phyloP scores from a whole-genome alignment of 2,888 invertebrate genomes.

The Lithophane leautieri region DNA sequence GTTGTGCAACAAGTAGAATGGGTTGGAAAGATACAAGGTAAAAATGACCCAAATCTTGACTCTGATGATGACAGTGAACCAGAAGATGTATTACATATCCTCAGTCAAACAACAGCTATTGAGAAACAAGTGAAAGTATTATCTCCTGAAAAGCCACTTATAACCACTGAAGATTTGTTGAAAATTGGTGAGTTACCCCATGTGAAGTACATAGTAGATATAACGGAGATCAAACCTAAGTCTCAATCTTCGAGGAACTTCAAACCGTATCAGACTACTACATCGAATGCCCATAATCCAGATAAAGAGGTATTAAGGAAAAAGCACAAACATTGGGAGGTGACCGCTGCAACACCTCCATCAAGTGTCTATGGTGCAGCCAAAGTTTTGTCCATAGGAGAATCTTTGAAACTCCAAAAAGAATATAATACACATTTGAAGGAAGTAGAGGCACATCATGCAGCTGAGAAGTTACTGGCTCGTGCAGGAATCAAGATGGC shows the following conservation, averaged over 20 bases:
- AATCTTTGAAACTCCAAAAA: slow-evolving; percentile 90
- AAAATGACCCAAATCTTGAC: slow-evolving; percentile 81
- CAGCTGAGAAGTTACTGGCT: slow-evolving; percentile 88
- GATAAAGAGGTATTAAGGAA: slow-evolving; percentile 88
- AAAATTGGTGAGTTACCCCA: slow-evolving; percentile 87
- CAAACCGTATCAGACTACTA: slow-evolving; percentile 91
- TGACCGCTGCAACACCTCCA: slow-evolving; percentile 92
- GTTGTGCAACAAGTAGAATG: slow-evolving; percentile 91
- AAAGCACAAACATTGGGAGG: slow-evolving; percentile 90
- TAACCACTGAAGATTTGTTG: slow-evolving; percentile 88
- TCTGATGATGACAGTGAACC: slow-evolving; percentile 91
- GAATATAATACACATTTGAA: slow-evolving; percentile 86
- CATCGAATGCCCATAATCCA: slow-evolving; percentile 89
- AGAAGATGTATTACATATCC: slow-evolving; percentile 90
- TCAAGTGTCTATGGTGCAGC: slow-evolving; percentile 89
- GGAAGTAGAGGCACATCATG: slow-evolving; percentile 89
- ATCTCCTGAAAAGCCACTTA: slow-evolving; percentile 84
- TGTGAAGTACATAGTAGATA: slow-evolving; percentile 89
- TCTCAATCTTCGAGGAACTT: slow-evolving; percentile 82
- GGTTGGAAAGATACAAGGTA: slow-evolving; percentile 85
- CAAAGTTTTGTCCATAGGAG: slow-evolving; percentile 88
- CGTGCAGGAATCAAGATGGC: slow-evolving; percentile 82
- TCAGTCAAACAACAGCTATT: slow-evolving; percentile 88
- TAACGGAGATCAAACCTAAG: slow-evolving; percentile 83
- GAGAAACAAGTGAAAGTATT: slow-evolving; percentile 87